These are phyloP conservation scores for Salpingus planirostris DNA, from an alignment of 2,888 invertebrate genomes.

Conservation along the genomic window DNA sequence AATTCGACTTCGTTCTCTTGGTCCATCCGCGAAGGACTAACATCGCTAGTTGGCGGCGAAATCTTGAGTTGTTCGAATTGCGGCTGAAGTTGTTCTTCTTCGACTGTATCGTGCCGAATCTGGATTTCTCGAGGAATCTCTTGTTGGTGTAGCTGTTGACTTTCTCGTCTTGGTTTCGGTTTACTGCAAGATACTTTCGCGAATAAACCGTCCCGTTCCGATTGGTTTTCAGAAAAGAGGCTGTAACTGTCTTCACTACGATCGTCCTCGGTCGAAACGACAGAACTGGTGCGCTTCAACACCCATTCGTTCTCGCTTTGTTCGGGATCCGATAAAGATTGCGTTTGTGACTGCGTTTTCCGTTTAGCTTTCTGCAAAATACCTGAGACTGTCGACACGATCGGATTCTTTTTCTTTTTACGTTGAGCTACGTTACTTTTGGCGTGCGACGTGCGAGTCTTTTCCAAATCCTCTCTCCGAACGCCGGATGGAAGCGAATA, in stretches of 20 bases:
- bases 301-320: conserved; percentile 65
- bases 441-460: conserved; percentile 38
- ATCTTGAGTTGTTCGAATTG: conserved; percentile 18
- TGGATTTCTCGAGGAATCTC: no score
- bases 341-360: conserved; percentile 51
- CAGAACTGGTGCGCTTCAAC: conserved; percentile 57
- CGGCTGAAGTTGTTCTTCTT: conserved; percentile 17
- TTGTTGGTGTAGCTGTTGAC: conserved; percentile 23
- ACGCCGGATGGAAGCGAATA: conserved; percentile 71
- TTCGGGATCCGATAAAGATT: conserved; percentile 68
- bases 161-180: conserved; percentile 28
- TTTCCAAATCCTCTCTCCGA: conserved; percentile 48
- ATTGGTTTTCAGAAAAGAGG: conserved; percentile 59
- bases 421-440: conserved; percentile 29
- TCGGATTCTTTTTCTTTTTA: conserved; percentile 70
- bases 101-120: background rate
- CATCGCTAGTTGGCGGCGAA: conserved; percentile 14
- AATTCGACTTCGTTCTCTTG: conserved; percentile 35
- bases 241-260: conserved; percentile 43
- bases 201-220: conserved; percentile 53
- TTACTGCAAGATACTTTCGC: conserved; percentile 48
- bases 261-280: conserved; percentile 62
- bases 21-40: no score
- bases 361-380: conserved; percentile 77
- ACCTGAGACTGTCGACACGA: conserved; percentile 78